Conservation (phyloP, 2,888 invertebrate species). For the Hirtodrosophila duncani region DNA sequence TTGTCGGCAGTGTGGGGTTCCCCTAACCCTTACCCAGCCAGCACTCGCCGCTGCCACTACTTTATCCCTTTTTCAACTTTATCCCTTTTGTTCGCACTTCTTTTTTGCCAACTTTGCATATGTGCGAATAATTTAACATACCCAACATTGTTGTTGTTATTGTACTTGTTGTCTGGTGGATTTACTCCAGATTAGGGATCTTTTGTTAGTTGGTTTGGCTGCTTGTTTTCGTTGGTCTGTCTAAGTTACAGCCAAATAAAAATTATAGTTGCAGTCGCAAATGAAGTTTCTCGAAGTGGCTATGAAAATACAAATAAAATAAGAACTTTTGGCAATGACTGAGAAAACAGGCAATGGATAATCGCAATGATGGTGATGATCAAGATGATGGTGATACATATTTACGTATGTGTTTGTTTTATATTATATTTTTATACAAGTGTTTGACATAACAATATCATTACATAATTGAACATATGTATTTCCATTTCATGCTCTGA, state of each 20-base stretch:
- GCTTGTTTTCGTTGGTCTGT: conserved; percentile 39
- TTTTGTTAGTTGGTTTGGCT: conserved; percentile 59
- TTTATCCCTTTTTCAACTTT: conserved; percentile 6
- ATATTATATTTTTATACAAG: no score
- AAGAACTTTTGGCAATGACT: no score
- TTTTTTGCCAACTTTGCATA: conserved; percentile 74
- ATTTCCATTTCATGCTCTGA: no score
- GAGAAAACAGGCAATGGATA: no score
- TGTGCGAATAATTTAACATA: conserved; percentile 69
- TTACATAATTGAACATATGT: no score
- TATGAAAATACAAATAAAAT: conserved; percentile 6
- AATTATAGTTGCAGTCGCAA: conserved; percentile 50
- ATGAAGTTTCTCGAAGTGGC: conserved; percentile 20
- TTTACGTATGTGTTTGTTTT: no score
- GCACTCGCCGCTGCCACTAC: background rate
- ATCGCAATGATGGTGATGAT: no score
- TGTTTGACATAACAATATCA: no score
- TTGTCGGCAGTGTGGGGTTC: conserved; percentile 47
- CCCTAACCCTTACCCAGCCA: background rate
- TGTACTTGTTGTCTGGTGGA: conserved; percentile 49
- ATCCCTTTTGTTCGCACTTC: conserved; percentile 47
- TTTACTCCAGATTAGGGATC: conserved; percentile 72
- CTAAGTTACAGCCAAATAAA: conserved; percentile 51
- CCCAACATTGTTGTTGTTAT: conserved; percentile 7
- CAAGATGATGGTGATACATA: no score